A percentile compares a stretch with the other conserved stretches of the same genome.
Evolutionary conservation across 1,140 invertebrate species (phyloP).

Genomic region (Adelges cooleyi): DNA sequence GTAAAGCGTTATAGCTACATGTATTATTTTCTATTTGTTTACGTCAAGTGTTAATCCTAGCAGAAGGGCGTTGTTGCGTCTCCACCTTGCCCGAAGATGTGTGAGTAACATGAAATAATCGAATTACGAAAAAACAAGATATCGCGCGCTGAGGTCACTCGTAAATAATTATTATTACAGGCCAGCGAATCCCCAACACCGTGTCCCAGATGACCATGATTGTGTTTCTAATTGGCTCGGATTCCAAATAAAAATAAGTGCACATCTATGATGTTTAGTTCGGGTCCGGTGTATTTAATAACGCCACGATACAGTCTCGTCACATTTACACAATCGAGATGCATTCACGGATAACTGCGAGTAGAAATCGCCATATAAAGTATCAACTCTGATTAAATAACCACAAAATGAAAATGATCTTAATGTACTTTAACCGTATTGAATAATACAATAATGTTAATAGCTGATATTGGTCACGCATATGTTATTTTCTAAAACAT

Average conservation of each 20-base stretch:
- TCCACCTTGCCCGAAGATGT: background rate
- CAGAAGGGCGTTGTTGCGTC: background rate
- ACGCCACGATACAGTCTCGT: background rate
- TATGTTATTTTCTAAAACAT: no score
- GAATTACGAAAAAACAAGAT: background rate
- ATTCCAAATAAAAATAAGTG: background rate
- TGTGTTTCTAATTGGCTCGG: conserved; percentile 21
- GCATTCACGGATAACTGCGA: conserved; percentile 11
- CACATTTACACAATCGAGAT: background rate
- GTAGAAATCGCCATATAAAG: no score
- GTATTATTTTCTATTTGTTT: background rate
- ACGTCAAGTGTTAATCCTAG: background rate
- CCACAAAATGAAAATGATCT: no score
- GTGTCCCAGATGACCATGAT: conserved; percentile 13
- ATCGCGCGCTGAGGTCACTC: background rate
- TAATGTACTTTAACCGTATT: no score
- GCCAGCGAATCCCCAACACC: background rate
- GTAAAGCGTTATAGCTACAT: background rate
- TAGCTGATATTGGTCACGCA: no score
- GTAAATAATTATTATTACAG: background rate
- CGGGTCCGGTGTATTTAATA: background rate
- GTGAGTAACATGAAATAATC: background rate
- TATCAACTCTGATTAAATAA: no score
- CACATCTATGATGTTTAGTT: background rate
- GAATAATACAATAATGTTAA: no score